A percentile compares a stretch with the other conserved stretches of the same genome.
phyloP scores from a whole-genome alignment of 2,888 invertebrate species.

The Watsonalla cultraria region DNA sequence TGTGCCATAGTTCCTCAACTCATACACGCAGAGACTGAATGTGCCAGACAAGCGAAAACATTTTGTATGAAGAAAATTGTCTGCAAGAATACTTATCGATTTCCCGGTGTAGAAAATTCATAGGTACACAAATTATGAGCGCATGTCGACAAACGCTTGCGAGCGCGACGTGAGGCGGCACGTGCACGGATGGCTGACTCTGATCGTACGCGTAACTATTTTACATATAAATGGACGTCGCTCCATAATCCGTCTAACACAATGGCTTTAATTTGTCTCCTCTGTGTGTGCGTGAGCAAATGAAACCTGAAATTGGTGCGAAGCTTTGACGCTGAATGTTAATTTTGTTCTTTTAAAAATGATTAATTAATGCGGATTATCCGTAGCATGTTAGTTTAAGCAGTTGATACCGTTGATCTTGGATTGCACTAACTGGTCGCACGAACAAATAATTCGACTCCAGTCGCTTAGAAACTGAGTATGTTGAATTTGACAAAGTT shows the following conservation, averaged over 20 bases:
- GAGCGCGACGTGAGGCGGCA: slow-evolving; percentile 32
- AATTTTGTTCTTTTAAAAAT: neutral
- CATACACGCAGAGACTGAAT: too few species aligned
- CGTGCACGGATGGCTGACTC: slow-evolving; percentile 50
- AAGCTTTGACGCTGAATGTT: slow-evolving; percentile 8
- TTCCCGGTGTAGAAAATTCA: slow-evolving; percentile 24
- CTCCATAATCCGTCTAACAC: slow-evolving; percentile 72
- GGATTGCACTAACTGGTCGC: neutral
- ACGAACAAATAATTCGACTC: slow-evolving; percentile 27
- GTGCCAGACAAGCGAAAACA: neutral
- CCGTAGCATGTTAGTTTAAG: neutral
- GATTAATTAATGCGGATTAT: neutral
- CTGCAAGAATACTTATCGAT: slow-evolving; percentile 7
- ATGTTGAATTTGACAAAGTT: slow-evolving; percentile 56
- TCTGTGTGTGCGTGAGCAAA: slow-evolving; percentile 58
- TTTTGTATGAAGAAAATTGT: neutral
- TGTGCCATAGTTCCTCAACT: too few species aligned
- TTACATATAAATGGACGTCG: slow-evolving; percentile 76
- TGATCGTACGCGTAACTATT: slow-evolving; percentile 70
- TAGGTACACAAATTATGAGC: slow-evolving; percentile 42
- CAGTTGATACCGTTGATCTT: neutral
- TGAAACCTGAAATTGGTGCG: slow-evolving; percentile 51
- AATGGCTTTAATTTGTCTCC: slow-evolving; percentile 72
- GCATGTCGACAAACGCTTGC: slow-evolving; percentile 25
- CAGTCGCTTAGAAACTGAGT: slow-evolving; percentile 32